phyloP scores from a whole-genome alignment of 2,113 vertebrate genomes.

The Sterrhoptilus dennistouni region DNA sequence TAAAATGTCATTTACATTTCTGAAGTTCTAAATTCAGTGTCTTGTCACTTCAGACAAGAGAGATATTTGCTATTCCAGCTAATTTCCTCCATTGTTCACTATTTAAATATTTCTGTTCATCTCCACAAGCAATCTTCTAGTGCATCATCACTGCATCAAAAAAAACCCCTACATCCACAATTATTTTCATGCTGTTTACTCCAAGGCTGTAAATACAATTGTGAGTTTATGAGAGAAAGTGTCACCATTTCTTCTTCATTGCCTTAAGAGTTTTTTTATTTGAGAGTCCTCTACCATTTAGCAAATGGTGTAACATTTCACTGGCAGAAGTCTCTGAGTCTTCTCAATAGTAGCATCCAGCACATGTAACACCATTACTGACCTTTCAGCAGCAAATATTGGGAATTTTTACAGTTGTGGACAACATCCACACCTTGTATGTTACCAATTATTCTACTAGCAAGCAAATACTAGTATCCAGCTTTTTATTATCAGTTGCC shows the following conservation, averaged over 20 bases:
- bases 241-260: background rate
- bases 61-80: background rate
- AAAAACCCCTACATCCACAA: fast-evolving
- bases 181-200: background rate
- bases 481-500: background rate
- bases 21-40: background rate
- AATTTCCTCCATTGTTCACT: background rate
- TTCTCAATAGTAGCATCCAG: background rate
- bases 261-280: background rate
- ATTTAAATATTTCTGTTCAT: background rate
- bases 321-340: background rate
- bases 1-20: background rate
- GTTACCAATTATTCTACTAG: background rate
- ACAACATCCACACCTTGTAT: background rate
- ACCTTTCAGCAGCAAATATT: background rate
- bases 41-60: background rate
- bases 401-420: background rate
- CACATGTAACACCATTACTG: background rate
- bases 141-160: background rate
- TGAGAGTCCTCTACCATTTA: background rate
- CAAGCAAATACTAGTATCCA: background rate
- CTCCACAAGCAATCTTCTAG: background rate
- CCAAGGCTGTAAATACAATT: background rate
- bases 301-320: background rate
- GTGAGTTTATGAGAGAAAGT: background rate